A percentile compares a stretch with the other conserved stretches of the same genome.
Evolutionary conservation across 1,140 invertebrate genomes (phyloP).

Genomic region (Drosophila novamexicana): DNA sequence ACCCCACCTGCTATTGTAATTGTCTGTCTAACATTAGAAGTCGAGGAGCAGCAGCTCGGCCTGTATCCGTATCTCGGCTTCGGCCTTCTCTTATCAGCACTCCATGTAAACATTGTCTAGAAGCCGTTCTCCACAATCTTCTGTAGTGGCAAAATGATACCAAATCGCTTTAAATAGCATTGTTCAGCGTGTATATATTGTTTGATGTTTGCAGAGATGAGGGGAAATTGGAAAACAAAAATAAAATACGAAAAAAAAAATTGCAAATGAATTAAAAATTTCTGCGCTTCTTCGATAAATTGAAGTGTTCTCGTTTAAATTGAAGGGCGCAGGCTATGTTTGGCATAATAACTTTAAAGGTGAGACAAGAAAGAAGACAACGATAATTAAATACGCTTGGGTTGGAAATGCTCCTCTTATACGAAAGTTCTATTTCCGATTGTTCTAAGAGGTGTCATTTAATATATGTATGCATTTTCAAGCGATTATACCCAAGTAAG

Average conservation of each 20-base stretch:
- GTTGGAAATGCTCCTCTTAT: no score
- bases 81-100: constrained; percentile 28
- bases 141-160: constrained; percentile 46
- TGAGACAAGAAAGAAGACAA: no score
- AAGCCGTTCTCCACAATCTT: constrained; percentile 30
- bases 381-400: no score
- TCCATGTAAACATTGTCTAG: constrained; percentile 42
- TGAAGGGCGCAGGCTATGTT: not conserved
- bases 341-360: no score
- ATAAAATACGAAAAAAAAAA: constrained; percentile 6
- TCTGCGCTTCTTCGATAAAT: constrained; percentile 14
- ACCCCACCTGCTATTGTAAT: constrained; percentile 1
- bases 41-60: not conserved
- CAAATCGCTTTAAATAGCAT: constrained; percentile 73
- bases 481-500: no score
- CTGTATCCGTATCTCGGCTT: no score
- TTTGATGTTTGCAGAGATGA: constrained; percentile 15
- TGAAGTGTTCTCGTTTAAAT: constrained; percentile 12
- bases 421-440: no score
- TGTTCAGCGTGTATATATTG: constrained; percentile 35
- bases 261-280: constrained; percentile 73
- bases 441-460: no score
- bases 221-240: not conserved
- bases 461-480: no score
- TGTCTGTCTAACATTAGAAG: constrained; percentile 16